A percentile compares a stretch with the other conserved stretches of the same genome.
phyloP scores from a whole-genome alignment of 2,113 vertebrate genomes.

The Antechinus flavipes region DNA sequence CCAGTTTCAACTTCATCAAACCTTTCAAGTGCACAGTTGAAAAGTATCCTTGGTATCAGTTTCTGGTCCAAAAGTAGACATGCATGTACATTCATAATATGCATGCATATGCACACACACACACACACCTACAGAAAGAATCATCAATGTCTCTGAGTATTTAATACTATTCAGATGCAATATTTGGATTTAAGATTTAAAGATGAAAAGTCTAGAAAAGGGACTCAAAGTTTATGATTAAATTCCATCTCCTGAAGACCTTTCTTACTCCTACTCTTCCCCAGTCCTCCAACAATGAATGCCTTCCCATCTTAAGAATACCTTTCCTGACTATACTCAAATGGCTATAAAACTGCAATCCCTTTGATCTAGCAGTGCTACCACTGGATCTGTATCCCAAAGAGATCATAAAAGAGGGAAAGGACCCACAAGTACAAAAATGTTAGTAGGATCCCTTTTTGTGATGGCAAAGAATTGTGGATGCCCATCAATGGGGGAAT shows the following conservation, averaged over 20 bases:
- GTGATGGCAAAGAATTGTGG: too few species aligned
- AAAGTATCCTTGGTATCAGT: background rate
- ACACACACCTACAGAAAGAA: fast-evolving
- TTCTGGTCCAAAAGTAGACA: background rate
- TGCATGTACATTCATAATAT: background rate
- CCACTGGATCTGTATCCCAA: too few species aligned
- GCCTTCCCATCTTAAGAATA: background rate
- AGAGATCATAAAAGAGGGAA: too few species aligned
- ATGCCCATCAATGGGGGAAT: too few species aligned
- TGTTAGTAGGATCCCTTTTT: too few species aligned
- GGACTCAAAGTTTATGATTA: background rate
- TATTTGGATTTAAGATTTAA: background rate
- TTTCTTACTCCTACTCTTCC: background rate
- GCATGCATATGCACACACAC: background rate
- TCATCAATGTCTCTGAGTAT: background rate
- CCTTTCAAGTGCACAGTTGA: background rate
- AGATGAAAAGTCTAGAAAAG: background rate
- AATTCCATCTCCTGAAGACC: background rate
- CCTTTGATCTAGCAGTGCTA: too few species aligned
- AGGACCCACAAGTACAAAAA: too few species aligned
- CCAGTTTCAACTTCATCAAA: background rate
- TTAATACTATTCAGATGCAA: background rate
- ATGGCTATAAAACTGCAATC: too few species aligned
- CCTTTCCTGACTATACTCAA: background rate
- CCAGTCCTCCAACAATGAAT: background rate